Base-by-base conservation (phyloP, 2,797 vertebrate genomes). In the Phrynocephalus vlangalii region DNA sequence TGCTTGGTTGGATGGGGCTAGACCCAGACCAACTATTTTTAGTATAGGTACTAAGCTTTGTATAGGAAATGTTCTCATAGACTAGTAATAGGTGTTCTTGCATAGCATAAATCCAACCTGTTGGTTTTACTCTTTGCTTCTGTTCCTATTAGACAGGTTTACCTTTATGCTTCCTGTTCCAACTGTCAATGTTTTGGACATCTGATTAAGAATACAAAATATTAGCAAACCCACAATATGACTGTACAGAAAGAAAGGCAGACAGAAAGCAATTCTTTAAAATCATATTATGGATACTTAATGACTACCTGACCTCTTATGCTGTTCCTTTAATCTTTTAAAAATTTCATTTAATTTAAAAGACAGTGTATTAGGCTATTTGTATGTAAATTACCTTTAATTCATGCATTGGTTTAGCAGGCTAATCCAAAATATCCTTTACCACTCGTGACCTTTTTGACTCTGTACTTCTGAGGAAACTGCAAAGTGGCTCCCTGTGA, bases 301-400 rank as follows among this genome's bases (percentile, higher is more conserved):
- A 95, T 96, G 92, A 91, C 91, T 95, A 96, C 94, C 93, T 97
- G 97, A 97, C 96, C 97, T 97, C 97, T 96, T 93, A 93, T 95
- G 87, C 92, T 95, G 94, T 96, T 96, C 93, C 93, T 96, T 96
- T 95, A 95, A 96, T 97, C 93, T 96, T 95, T 95, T 95, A 95
- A 96, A 96, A 87, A 96, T 96, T 95, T 95, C 94, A 96, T 96
- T 96, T 96, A 93, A 96, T 97, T 97, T 96, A 92, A 92, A 96
- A 96, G 94, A 87, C 87, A 87, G 88, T 91, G 87, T 96, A 97
- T 97, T 96, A 97, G 94, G 90, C 95, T 94, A 97, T 97, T 97
- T 97, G 96, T 96, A 97, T 97, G 97, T 96, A 97, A 97, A 97
- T 97, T 96, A 86, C 89, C 90, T 96, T 95, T 97, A 97, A 97